A percentile compares a stretch with the other conserved stretches of the same genome.
Evolutionary conservation across 2,113 vertebrate species (phyloP).

Genomic region (Pardalotus punctatus): DNA sequence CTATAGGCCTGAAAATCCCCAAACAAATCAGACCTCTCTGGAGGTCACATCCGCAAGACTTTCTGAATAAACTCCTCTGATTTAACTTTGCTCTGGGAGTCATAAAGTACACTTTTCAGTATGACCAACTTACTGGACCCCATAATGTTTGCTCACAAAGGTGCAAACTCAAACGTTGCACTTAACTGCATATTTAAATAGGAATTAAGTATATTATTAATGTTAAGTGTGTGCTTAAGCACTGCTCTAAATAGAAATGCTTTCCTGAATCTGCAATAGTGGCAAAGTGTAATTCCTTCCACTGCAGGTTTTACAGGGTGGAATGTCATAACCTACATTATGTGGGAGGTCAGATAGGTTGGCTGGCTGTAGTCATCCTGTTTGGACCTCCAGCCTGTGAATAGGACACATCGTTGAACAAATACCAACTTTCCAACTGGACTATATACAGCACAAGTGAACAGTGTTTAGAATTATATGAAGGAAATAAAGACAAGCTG

Average conservation of each 20-base stretch:
- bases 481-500: slow-evolving; percentile 29
- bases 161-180: neutral
- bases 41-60: neutral
- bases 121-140: neutral
- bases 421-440: slow-evolving; percentile 17
- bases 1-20: neutral
- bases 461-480: neutral
- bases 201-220: slow-evolving; percentile 31
- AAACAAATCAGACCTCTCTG: neutral
- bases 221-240: slow-evolving; percentile 30
- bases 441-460: neutral
- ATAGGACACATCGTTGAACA: neutral
- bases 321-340: neutral
- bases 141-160: neutral
- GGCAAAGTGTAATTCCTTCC: neutral
- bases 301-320: neutral
- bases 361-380: neutral
- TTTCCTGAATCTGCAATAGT: neutral
- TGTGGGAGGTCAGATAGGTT: neutral
- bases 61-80: neutral
- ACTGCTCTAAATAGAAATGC: slow-evolving; percentile 35
- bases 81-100: neutral
- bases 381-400: neutral
- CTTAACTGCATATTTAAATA: neutral
- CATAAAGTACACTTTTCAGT: neutral